Base-by-base conservation (phyloP, 1,140 invertebrate genomes). In the Bombus superbus region DNA sequence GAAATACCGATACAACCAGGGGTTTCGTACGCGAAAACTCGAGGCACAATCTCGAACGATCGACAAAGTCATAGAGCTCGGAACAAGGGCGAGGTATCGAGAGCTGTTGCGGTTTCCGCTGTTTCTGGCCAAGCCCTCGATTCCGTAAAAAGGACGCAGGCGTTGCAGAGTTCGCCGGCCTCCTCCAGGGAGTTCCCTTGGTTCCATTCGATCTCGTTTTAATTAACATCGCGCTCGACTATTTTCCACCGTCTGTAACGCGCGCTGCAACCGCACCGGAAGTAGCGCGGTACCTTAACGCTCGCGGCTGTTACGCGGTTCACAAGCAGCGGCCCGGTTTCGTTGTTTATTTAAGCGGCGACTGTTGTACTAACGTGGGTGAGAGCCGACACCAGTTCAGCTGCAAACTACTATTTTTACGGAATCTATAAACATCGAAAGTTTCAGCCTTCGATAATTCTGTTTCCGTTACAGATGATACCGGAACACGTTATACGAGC, bases 331-430 rank as follows among this genome's bases (percentile, higher is more conserved):
- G 42, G 32, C 5, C 44, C 38, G 40, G 28, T 22, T 3, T 15
- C 38, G 47, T 80, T 85, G 83, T 85, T 85, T 85, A 80, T 85
- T 85, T 80, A 80, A 85, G 15, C 28, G 22, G 9, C 47, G 35
- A 13, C 35, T 35, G 82, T 72, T 79, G 83, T 62, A 59, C 53
- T 62, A 69, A 62, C 64, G 18, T 22, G 38, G 32, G 18, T 32
- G 83, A 47, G 83, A 80, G 53, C 66, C 76, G 32, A 28, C 57
- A 72, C 42, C 42, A 38, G 76, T 47, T 57, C 68, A 68, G 76
- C 68, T 80, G 68, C 68, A 5, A 38, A 25, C 10, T n/a, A 66
- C 77, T 85, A 85, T 85, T 85, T 85, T 80, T 85, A 85, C 72
- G 57, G 42, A 42, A 59, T 80, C 53, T 25, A 42, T 85, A 80